phyloP scores from a whole-genome alignment of 2,888 invertebrate genomes.

The Sepioteuthis lessoniana region DNA sequence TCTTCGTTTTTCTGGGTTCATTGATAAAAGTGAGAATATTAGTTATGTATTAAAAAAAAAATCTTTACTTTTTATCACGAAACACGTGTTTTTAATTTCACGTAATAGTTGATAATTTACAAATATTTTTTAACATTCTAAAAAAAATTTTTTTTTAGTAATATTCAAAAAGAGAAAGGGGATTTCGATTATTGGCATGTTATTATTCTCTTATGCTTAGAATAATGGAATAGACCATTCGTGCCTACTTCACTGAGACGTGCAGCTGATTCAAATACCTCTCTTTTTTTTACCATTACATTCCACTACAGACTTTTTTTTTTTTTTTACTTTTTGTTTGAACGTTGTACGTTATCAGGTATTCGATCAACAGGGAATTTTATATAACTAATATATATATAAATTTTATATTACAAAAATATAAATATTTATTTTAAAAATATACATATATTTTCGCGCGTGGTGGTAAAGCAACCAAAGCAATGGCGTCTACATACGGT shows the following conservation, averaged over 20 bases:
- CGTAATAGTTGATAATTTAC: too few species aligned
- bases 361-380: not conserved
- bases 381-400: not conserved
- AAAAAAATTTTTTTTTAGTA: not conserved
- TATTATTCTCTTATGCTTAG: not conserved
- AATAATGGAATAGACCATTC: not conserved
- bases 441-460: not conserved
- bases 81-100: too few species aligned
- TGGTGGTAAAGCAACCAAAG: not conserved
- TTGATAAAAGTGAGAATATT: too few species aligned
- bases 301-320: not conserved
- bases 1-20: too few species aligned
- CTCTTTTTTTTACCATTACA: not conserved
- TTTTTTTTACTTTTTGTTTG: not conserved
- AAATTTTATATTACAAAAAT: not conserved
- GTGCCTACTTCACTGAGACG: not conserved
- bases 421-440: not conserved
- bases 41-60: too few species aligned
- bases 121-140: not conserved
- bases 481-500: constrained; percentile 57
- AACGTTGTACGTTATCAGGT: not conserved
- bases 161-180: not conserved
- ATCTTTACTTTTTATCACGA: too few species aligned
- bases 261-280: not conserved
- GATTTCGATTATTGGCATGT: not conserved